Evolutionary conservation across 92 coral and sea anemone species (phyloP).

Genomic region (Virgularia gustaviana): DNA sequence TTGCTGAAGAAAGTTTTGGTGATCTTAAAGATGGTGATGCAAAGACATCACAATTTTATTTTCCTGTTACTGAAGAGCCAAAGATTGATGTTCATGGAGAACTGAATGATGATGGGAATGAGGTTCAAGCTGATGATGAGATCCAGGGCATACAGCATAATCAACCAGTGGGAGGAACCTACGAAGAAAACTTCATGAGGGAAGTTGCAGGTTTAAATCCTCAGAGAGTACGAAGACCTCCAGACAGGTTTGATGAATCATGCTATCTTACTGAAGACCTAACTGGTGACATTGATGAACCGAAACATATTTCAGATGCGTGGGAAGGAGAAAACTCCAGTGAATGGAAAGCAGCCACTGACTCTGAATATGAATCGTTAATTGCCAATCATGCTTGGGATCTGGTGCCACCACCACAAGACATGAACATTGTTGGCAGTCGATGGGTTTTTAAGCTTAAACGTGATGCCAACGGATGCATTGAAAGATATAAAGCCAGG

Average conservation of each 20-base stretch:
- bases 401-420: slow-evolving; percentile 2
- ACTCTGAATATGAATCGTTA: slow-evolving; percentile 20
- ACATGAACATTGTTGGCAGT: slow-evolving; percentile 3
- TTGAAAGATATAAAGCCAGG: background rate
- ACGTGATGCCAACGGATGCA: background rate
- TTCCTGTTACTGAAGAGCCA: too few relatives aligned
- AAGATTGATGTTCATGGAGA: too few relatives aligned
- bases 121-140: too few relatives aligned
- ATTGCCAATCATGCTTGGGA: slow-evolving; percentile 9
- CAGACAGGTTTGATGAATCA: too few relatives aligned
- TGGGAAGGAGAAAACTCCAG: background rate
- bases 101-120: too few relatives aligned
- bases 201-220: too few relatives aligned
- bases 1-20: too few relatives aligned
- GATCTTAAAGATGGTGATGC: too few relatives aligned
- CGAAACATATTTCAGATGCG: slow-evolving; percentile 2
- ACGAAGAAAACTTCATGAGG: slow-evolving; percentile 27
- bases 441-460: background rate
- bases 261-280: background rate
- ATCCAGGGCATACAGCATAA: too few relatives aligned
- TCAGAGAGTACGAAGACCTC: too few relatives aligned
- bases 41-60: too few relatives aligned
- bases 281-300: slow-evolving; percentile 30
- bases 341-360: slow-evolving; percentile 14
- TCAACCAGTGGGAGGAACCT: slow-evolving; percentile 34